A percentile compares a stretch with the other conserved stretches of the same genome.
Conservation (phyloP, 2,113 vertebrate genomes). For the Corythornis madagascariensis region DNA sequence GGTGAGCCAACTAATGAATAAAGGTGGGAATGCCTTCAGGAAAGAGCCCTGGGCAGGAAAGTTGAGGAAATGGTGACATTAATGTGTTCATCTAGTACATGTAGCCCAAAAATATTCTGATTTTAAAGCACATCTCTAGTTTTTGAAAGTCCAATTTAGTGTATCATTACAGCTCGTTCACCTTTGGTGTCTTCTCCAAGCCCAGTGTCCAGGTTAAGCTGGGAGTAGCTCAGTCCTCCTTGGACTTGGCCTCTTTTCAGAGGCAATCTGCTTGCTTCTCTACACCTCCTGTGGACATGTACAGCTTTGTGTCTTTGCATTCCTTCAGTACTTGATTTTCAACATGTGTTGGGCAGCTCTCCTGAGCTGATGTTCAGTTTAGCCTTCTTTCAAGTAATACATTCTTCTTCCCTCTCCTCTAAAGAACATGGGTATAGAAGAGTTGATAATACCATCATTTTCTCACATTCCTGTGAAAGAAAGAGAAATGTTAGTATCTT, state of each 20-base stretch:
- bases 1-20: neutral
- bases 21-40: neutral
- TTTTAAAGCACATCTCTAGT: neutral
- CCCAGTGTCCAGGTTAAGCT: neutral
- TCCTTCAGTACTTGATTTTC: neutral
- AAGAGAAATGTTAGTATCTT: neutral
- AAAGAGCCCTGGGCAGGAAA: neutral
- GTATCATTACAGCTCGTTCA: neutral
- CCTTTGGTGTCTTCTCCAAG: neutral
- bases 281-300: neutral
- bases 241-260: neutral
- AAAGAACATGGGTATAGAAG: neutral
- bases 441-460: neutral
- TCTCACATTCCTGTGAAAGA: neutral
- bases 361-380: neutral
- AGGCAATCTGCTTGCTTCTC: neutral
- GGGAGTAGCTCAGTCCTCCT: neutral
- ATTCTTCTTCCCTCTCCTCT: neutral
- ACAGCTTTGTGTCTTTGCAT: neutral
- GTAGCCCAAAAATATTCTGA: neutral
- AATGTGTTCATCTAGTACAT: neutral
- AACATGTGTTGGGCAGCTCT: neutral
- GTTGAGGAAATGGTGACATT: neutral
- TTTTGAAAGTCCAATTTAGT: neutral
- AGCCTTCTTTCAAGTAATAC: neutral